A percentile compares a stretch with the other conserved stretches of the same genome.
Conservation (phyloP, 2,113 vertebrate genomes). For the Lycaon pictus region DNA sequence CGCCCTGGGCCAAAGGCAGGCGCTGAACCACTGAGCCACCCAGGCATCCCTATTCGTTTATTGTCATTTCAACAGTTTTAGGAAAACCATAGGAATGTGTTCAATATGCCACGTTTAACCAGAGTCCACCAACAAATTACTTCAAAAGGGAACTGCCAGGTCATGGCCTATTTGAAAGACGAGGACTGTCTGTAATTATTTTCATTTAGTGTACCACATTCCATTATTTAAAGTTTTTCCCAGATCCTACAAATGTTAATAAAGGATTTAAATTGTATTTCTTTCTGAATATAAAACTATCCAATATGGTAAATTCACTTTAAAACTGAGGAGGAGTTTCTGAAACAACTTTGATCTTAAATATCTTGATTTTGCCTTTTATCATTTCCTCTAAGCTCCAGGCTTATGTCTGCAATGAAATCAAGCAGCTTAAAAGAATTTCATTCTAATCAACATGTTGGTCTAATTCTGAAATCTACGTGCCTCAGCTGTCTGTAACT, state of each 20-base stretch:
- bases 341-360: conserved; percentile 23
- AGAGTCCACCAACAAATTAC: neutral
- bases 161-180: neutral
- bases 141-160: neutral
- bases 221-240: conserved; percentile 11
- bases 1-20: too few relatives aligned
- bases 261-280: neutral
- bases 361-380: conserved; percentile 40
- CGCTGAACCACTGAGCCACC: too few relatives aligned
- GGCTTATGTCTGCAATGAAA: conserved; percentile 44
- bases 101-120: neutral
- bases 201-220: neutral
- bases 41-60: neutral
- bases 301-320: conserved; percentile 23
- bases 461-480: conserved; percentile 8
- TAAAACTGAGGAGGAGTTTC: neutral
- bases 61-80: neutral
- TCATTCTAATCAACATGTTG: neutral
- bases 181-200: neutral
- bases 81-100: neutral
- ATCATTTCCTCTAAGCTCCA: conserved; percentile 16
- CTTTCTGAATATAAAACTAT: neutral
- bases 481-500: neutral
- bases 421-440: conserved; percentile 24
- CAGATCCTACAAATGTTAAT: conserved; percentile 19